phyloP scores from a whole-genome alignment of 2,113 vertebrate species.

The Entelurus aequoreus region DNA sequence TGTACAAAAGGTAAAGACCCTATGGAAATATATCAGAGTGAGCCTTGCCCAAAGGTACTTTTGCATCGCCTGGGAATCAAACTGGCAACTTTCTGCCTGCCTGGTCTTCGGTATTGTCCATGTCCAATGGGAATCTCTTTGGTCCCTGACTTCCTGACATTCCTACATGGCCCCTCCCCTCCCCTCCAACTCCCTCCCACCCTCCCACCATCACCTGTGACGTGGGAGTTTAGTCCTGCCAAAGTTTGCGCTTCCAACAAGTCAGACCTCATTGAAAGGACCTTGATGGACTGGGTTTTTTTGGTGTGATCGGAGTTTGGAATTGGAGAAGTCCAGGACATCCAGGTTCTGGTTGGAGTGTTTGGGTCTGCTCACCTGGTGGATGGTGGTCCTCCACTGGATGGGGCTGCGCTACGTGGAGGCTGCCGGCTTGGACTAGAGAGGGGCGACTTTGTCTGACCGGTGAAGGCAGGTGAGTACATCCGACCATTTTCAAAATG shows the following conservation, averaged over 20 bases:
- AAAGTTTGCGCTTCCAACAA: conserved; percentile 55
- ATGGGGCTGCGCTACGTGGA: conserved; percentile 57
- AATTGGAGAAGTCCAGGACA: background rate
- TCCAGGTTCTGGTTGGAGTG: too few relatives aligned
- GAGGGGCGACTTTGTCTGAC: conserved; percentile 63
- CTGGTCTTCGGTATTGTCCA: too few relatives aligned
- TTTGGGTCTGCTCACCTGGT: conserved; percentile 1
- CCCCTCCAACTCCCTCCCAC: conserved; percentile 13
- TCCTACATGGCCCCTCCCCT: conserved; percentile 47
- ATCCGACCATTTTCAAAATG: background rate
- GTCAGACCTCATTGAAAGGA: background rate
- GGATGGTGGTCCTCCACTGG: conserved; percentile 60
- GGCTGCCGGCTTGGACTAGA: conserved; percentile 63
- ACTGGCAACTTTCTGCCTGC: too few relatives aligned
- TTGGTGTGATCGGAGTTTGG: background rate
- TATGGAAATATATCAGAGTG: too few relatives aligned
- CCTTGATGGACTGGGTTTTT: background rate
- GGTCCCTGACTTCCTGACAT: conserved; percentile 30
- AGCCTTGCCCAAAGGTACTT: too few relatives aligned
- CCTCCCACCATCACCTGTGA: conserved; percentile 69
- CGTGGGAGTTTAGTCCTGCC: conserved; percentile 67
- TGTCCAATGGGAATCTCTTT: too few relatives aligned
- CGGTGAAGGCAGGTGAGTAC: conserved; percentile 70
- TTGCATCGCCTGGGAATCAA: too few relatives aligned
- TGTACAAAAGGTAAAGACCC: too few relatives aligned